Percentiles rank a stretch among this genome's conserved stretches.
Conservation (phyloP, 2,888 invertebrate genomes). For the Lamellibrachia columna region DNA sequence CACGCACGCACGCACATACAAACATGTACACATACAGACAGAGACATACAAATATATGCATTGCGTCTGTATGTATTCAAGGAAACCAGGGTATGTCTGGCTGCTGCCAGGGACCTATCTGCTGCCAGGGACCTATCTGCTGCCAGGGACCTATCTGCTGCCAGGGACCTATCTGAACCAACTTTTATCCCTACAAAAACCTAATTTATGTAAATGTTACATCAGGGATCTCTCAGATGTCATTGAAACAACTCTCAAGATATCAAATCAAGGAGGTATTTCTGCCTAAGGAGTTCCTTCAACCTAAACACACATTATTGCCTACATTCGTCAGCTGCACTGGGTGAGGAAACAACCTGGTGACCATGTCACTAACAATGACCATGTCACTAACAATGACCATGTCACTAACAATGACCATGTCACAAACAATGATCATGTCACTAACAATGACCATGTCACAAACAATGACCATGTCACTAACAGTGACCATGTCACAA, state of each 20-base stretch:
- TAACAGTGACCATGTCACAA: neutral
- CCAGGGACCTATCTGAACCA: no score
- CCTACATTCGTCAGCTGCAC: neutral
- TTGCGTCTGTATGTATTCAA: neutral
- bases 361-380: conserved; percentile 23
- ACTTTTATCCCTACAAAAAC: no score
- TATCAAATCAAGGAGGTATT: neutral
- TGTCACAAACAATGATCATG: conserved; percentile 21
- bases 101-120: neutral
- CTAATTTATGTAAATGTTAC: no score
- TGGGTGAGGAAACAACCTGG: neutral
- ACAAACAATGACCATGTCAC: neutral
- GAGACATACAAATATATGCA: neutral
- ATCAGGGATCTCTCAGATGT: no score
- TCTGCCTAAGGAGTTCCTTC: neutral
- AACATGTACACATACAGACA: neutral
- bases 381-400: conserved; percentile 19
- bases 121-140: no score
- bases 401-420: neutral
- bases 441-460: conserved; percentile 18
- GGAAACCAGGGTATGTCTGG: neutral
- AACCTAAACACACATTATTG: neutral
- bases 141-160: no score
- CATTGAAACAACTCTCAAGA: no score
- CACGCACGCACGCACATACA: neutral